Percentiles rank a stretch among this genome's conserved stretches.
phyloP scores from a whole-genome alignment of 2,888 invertebrate genomes.

The Autographa pulchrina region DNA sequence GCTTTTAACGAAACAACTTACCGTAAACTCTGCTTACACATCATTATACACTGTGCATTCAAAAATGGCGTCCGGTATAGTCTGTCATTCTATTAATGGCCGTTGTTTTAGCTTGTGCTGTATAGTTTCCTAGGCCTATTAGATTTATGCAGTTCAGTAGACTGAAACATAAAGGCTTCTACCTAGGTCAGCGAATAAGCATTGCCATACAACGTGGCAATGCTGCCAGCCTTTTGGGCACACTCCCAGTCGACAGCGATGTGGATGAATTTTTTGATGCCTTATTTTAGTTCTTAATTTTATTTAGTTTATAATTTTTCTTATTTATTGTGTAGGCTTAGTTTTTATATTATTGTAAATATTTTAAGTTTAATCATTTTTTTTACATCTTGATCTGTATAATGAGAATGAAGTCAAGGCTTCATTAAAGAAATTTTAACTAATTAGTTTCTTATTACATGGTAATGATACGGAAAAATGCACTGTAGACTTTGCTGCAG shows the following conservation, averaged over 20 bases:
- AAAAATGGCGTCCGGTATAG: slow-evolving; percentile 8
- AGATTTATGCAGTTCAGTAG: slow-evolving; percentile 24
- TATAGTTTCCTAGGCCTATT: slow-evolving; percentile 1
- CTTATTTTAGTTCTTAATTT: too few relatives aligned
- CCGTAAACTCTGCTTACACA: slow-evolving; percentile 39
- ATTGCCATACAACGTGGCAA: too few relatives aligned
- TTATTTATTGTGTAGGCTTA: too few relatives aligned
- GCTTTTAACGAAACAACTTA: slow-evolving; percentile 53
- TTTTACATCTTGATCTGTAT: too few relatives aligned
- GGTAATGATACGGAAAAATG: not conserved
- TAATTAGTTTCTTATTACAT: not conserved
- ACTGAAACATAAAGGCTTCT: slow-evolving; percentile 11
- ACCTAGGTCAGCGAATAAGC: too few relatives aligned
- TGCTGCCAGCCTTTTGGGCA: too few relatives aligned
- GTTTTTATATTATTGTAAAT: too few relatives aligned
- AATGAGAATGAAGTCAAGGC: too few relatives aligned
- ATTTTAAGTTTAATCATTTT: too few relatives aligned
- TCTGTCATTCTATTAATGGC: slow-evolving; percentile 21
- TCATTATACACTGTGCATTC: slow-evolving; percentile 32
- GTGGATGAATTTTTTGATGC: too few relatives aligned
- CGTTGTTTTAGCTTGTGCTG: slow-evolving; percentile 20
- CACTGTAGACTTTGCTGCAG: not conserved
- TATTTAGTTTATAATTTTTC: too few relatives aligned
- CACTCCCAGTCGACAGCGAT: too few relatives aligned
- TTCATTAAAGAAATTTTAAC: slow-evolving; percentile 3